Percentiles rank a stretch among this genome's conserved stretches.
Conservation (phyloP, 2,888 invertebrate genomes). For the Epsilonema sp. region DNA sequence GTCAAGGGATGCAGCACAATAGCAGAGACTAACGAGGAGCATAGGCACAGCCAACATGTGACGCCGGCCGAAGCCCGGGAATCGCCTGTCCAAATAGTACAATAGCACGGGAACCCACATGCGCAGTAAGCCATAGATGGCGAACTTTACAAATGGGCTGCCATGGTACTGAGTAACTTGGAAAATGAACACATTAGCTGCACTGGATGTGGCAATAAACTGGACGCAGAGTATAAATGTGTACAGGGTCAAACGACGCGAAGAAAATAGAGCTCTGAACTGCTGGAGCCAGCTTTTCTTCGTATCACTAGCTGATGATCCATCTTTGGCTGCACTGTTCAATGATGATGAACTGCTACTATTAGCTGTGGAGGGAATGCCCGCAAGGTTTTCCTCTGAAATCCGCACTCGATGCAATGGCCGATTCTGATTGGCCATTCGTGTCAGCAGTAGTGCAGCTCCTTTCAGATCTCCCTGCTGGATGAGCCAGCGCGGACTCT, state of each 20-base stretch:
- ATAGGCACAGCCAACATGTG: neutral
- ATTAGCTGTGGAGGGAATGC: neutral
- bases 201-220: neutral
- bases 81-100: too few species aligned
- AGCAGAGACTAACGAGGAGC: neutral
- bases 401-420: neutral
- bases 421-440: too few species aligned
- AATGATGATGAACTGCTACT: too few species aligned
- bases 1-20: neutral
- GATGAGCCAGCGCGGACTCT: neutral
- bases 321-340: too few species aligned
- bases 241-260: neutral
- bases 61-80: slow-evolving; percentile 5
- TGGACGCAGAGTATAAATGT: neutral
- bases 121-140: slow-evolving; percentile 3
- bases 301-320: too few species aligned
- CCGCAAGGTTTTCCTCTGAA: neutral
- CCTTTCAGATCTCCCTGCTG: neutral
- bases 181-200: slow-evolving; percentile 1
- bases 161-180: neutral
- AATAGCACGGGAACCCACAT: slow-evolving; percentile 1
- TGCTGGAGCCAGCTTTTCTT: neutral
- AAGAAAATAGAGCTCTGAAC: slow-evolving; percentile 1
- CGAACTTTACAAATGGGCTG: slow-evolving; percentile 3
- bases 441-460: neutral